A percentile compares a stretch with the other conserved stretches of the same genome.
Evolutionary conservation across 2,888 invertebrate species (phyloP).

Genomic region (Danaus chrysippus): DNA sequence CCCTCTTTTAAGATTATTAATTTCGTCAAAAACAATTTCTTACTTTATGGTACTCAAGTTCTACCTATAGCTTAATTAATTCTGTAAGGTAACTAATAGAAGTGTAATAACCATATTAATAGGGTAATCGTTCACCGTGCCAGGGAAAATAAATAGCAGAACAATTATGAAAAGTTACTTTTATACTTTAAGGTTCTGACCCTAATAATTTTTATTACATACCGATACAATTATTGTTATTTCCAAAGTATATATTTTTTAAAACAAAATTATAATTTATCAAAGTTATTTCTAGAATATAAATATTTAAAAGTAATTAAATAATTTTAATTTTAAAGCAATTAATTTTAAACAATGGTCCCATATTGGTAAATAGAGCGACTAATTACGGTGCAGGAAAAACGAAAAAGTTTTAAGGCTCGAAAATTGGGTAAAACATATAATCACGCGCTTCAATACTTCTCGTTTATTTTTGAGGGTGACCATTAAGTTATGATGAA

Average conservation of each 20-base stretch:
- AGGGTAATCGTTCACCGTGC: slow-evolving; percentile 26
- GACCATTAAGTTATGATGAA: background rate
- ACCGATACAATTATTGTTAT: background rate
- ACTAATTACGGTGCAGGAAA: slow-evolving; percentile 17
- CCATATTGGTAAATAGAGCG: slow-evolving; percentile 1
- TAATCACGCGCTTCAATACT: slow-evolving; percentile 15
- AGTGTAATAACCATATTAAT: slow-evolving; percentile 26
- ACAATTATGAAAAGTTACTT: slow-evolving; percentile 30
- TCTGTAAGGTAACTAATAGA: slow-evolving; percentile 24
- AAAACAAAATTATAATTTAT: background rate
- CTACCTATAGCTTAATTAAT: slow-evolving; percentile 30
- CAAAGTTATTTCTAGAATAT: background rate
- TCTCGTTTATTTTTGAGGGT: slow-evolving; percentile 15
- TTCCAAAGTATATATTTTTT: background rate
- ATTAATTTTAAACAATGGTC: background rate
- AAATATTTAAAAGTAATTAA: background rate
- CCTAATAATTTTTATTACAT: slow-evolving; percentile 22
- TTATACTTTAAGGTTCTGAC: slow-evolving; percentile 24
- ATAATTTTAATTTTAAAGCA: slow-evolving; percentile 12
- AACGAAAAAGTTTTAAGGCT: slow-evolving; percentile 16
- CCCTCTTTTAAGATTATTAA: slow-evolving; percentile 28
- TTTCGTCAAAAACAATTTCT: slow-evolving; percentile 24
- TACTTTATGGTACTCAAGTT: slow-evolving; percentile 25
- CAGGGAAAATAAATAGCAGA: slow-evolving; percentile 26
- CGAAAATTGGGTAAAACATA: slow-evolving; percentile 19